Base-by-base conservation (phyloP, 2,888 invertebrate species). In the Pristionchus japonicus region DNA sequence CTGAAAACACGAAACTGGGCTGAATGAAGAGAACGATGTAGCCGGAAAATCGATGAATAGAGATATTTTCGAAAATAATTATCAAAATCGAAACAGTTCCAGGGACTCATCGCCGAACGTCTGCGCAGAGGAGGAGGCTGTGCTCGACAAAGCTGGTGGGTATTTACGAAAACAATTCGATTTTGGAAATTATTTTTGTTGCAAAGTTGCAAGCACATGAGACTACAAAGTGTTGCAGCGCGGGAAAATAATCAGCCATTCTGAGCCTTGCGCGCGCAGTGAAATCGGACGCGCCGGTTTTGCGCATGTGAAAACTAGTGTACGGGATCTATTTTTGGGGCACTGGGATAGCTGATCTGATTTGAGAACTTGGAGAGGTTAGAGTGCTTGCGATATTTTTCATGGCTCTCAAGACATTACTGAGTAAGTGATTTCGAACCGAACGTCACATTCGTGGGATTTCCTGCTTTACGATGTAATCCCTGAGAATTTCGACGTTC, bases 101-200 rank as follows among this genome's bases (percentile, higher is more conserved):
- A 77, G 77, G 43, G 86, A 86, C 49, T 86, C 86, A 0, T 86
- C 86, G 27, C 86, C 86, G 3, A 86, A 86, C 86, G 86, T 86
- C 1, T 47, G 57, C 31, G 27, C 86, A 1, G 70, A 86, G n/a
- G 86, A 86, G n/a, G 86, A 61, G 9, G 43, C 49, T 0, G 49
- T 64, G 27, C 40, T 64, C 6, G 64, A 85, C 27, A 64, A 64
- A 17, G 27, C 85, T 15, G 85, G 85, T 64, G 7, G 1, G 85
- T 27, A 52, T 83, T 37, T 70, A 37, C 37, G 20, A 43, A 43
- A 43, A 43, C 11, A 43, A 11, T n/a, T n/a, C 7, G 43, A 43
- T 43, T 43, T 43, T 43, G 7, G 43, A 43, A 43, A 43, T 9
- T 43, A 64, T 11, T 9, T 6, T 9, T 27, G 4, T 64, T 64